Conservation (phyloP, 2,888 invertebrate species). For the Himalopsyche tibetana region DNA sequence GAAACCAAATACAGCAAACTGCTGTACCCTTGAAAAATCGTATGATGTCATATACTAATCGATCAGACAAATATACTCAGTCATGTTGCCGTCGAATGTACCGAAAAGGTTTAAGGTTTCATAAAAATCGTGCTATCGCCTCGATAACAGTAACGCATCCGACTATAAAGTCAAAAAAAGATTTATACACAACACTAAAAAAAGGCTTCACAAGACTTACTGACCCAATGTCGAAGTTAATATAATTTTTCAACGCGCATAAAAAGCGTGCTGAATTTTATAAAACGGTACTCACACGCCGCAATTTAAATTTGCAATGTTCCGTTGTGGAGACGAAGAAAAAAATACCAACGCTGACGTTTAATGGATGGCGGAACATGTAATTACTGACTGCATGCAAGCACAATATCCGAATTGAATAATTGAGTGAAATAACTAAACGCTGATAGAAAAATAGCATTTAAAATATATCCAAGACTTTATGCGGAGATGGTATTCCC, state of each 20-base stretch:
- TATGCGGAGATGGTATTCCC: too few relatives aligned
- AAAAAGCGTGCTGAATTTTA: not conserved
- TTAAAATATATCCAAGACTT: too few relatives aligned
- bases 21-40: too few relatives aligned
- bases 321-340: not conserved
- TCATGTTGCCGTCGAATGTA: too few relatives aligned
- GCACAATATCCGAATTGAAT: not conserved
- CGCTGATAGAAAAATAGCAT: too few relatives aligned
- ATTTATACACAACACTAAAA: not conserved
- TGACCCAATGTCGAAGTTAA: slow-evolving; percentile 38
- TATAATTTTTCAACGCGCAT: not conserved
- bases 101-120: too few relatives aligned
- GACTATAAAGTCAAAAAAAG: not conserved
- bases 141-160: not conserved
- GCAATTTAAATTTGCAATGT: not conserved
- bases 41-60: too few relatives aligned
- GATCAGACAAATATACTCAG: too few relatives aligned
- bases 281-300: slow-evolving; percentile 29
- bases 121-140: too few relatives aligned
- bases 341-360: not conserved
- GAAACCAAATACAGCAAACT: too few relatives aligned
- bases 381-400: not conserved
- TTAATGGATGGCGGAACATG: not conserved
- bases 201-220: not conserved
- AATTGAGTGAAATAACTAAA: not conserved